Conservation (phyloP, 2,113 vertebrate genomes). For the Scytalopus superciliaris region DNA sequence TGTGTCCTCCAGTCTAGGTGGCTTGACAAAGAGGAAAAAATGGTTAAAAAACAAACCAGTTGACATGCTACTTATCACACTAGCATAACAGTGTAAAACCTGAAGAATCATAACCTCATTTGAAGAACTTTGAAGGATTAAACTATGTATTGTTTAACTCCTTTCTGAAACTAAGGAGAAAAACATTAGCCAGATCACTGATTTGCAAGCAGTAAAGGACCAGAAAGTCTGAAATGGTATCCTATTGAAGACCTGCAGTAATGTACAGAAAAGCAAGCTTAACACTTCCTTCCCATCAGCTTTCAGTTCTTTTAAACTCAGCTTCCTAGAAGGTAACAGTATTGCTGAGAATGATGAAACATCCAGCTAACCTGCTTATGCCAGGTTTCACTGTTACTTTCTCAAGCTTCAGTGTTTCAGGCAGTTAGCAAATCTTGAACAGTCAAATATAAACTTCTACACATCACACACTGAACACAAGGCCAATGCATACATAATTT, state of each 20-base stretch:
- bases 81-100: background rate
- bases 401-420: background rate
- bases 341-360: background rate
- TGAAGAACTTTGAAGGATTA: background rate
- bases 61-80: background rate
- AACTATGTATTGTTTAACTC: background rate
- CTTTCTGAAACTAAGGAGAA: background rate
- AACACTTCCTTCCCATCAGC: background rate
- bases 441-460: background rate
- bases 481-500: accelerated
- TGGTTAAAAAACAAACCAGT: background rate
- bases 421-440: background rate
- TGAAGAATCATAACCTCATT: background rate
- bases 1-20: background rate
- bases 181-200: background rate
- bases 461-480: background rate
- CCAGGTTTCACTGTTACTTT: background rate
- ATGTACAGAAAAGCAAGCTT: background rate
- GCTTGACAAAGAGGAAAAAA: background rate
- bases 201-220: background rate
- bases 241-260: background rate
- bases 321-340: background rate
- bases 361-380: background rate
- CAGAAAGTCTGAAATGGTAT: background rate
- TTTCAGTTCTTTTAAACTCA: background rate